Evolutionary conservation across 2,113 vertebrate genomes (phyloP), one percentile per base, ranked within the genome.

Genomic region (Protobothrops flavoviridis): DNA sequence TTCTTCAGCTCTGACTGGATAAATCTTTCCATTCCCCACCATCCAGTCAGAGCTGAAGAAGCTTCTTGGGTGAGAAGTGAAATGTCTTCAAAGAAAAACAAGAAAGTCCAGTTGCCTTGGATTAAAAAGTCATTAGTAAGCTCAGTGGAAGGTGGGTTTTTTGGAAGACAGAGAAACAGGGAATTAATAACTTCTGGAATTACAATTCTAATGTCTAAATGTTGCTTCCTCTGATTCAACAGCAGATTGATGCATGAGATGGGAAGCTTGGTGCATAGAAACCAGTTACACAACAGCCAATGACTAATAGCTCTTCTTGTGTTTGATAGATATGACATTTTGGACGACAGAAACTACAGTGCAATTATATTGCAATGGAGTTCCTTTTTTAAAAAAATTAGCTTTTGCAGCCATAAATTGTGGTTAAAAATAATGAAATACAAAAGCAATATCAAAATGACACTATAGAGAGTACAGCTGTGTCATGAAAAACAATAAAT

Each of bases 351-450:
- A 93, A 93, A 90, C 55, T 57, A 61, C 45, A 61, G n/a, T 59
- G n/a, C 92, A 90, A 90, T 93, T 90, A 64, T 87, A 87, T 57
- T 85, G 45, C 15, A 86, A 61, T 90, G 74, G 89, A 64, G 86
- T 93, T 93, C 86, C 92, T 64, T 86, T 86, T 93, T 93, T 10
- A 7, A 53, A 87, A 81, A 81, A 87, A 86, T 87, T 61, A 90
- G 45, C n/a, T 59, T 90, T 61, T 86, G 29, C 12, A 61, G 81
- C 45, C 89, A 53, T 93, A 93, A 93, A 93, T 90, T 90, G 56
- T 90, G 59, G 45, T 93, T 93, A 61, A 64, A 90, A 90, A 93
- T 93, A 93, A 93, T 93, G 56, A 93, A 90, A 90, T 86, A 87
- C 81, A 90, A 93, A 90, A 53, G 89, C 43, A 90, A 87, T 90